Base-by-base conservation (phyloP, 2,113 vertebrate genomes). In the Vulpes ferrilata region DNA sequence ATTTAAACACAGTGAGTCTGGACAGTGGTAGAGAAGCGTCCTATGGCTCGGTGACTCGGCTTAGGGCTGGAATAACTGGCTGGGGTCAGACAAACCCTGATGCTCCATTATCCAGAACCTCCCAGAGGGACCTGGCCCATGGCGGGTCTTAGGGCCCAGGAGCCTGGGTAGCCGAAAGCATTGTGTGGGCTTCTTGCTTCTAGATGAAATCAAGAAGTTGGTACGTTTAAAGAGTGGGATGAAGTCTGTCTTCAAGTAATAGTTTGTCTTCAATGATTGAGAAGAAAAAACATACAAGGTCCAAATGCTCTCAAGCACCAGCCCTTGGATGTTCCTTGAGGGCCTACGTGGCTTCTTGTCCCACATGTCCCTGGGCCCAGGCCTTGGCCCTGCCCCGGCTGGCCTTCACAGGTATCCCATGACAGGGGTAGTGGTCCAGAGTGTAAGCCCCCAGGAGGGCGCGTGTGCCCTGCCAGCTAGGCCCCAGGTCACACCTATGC, bases 281-380 rank as follows among this genome's bases (percentile, higher is more conserved):
- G 96, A 94, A 94, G 67, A 16, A 79, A 86, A 76, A 88, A 69
- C 11, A 78, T 2, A 19, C 19, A 1, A 25, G 38, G 19, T 57
- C 19, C 35, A n/a, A 7, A 57, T 69, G 38, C 13, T 65, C 13
- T 59, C 17, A 4, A 48, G 83, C 71, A 60, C 78, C 84, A 92
- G 12, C 67, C 64, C 64, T 27, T 7, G 87, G 74, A 5, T 2
- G 30, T 59, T 74, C 60, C 74, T 35, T 0, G 4, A 57, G 35
- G 67, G n/a, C 43, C 7, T 0, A 0, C 30, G 8, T 0, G 1
- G 74, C 38, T 8, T 11, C 69, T 43, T 4, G 5, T 8, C 55
- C 82, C 17, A 2, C 51, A 30, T 23, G 55, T 7, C 90, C 71
- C 23, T 1, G 12, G 79, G 85, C 69, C 92, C 25, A 27, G 11